Evolutionary conservation across 2,888 invertebrate species (phyloP).

Genomic region (Atrina japonica): DNA sequence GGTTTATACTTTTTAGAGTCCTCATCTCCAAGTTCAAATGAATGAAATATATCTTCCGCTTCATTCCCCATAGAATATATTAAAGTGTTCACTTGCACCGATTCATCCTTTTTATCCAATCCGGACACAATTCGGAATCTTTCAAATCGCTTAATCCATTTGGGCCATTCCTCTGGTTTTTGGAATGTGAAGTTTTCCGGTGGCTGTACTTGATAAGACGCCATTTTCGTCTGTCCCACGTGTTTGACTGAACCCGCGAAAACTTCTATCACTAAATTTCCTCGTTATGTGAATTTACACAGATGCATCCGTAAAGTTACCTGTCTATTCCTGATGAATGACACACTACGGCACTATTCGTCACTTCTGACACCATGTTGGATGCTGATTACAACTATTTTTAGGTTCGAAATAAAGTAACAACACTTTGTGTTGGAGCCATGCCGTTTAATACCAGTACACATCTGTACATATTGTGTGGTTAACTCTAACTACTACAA

Average conservation of each 20-base stretch:
- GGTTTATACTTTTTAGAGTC: conserved; percentile 28
- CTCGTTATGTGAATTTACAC: background rate
- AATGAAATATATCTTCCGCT: conserved; percentile 31
- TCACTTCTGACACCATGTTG: conserved; percentile 12
- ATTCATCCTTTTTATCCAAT: conserved; percentile 14
- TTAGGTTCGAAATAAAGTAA: too few relatives aligned
- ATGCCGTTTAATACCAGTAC: too few relatives aligned
- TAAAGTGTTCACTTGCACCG: conserved; percentile 23
- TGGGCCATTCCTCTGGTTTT: conserved; percentile 24
- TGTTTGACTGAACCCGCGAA: background rate
- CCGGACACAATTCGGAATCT: conserved; percentile 21
- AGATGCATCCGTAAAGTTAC: background rate
- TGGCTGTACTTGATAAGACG: conserved; percentile 22
- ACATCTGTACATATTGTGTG: too few relatives aligned
- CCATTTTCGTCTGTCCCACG: conserved; percentile 10
- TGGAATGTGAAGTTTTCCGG: conserved; percentile 20
- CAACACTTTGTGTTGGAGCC: too few relatives aligned
- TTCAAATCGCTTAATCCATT: conserved; percentile 24
- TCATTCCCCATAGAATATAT: conserved; percentile 36
- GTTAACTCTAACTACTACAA: too few relatives aligned
- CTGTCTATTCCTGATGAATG: background rate
- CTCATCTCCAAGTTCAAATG: conserved; percentile 22
- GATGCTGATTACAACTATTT: background rate
- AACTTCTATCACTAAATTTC: background rate
- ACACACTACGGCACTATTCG: background rate